phyloP scores from a whole-genome alignment of 23 tunicate species.

The Clavelina lepadiformis region DNA sequence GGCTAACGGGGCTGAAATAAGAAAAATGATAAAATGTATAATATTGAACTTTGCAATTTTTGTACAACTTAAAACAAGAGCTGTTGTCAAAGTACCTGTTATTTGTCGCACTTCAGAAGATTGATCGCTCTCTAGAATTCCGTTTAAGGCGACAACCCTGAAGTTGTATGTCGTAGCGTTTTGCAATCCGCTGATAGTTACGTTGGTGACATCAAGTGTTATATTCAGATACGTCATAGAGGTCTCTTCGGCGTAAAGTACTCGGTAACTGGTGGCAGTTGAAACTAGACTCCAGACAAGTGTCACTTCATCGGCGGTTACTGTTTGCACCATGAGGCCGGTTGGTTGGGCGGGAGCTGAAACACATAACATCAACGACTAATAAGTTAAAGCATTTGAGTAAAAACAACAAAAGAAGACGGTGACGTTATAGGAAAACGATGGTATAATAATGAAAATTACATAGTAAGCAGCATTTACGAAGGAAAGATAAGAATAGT shows the following conservation, averaged over 20 bases:
- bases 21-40: background rate
- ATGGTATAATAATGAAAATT: too few species aligned
- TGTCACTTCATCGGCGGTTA: background rate
- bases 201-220: background rate
- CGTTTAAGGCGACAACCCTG: slow-evolving; percentile 12
- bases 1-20: background rate
- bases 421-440: too few species aligned
- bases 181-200: background rate
- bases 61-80: too few species aligned
- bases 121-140: background rate
- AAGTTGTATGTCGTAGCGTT: slow-evolving; percentile 2
- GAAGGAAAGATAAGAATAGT: too few species aligned
- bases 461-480: background rate
- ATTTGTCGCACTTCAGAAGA: background rate
- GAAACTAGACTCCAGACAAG: slow-evolving; percentile 5
- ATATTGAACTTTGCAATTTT: too few species aligned
- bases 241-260: background rate
- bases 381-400: too few species aligned
- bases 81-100: too few species aligned
- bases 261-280: slow-evolving; percentile 2
- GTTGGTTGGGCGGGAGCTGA: slow-evolving; percentile 14
- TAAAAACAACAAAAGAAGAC: too few species aligned
- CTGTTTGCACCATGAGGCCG: background rate
- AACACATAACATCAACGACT: too few species aligned
- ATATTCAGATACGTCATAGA: background rate